phyloP scores from a whole-genome alignment of 2,113 vertebrate genomes.

The Gymnobelideus leadbeateri region DNA sequence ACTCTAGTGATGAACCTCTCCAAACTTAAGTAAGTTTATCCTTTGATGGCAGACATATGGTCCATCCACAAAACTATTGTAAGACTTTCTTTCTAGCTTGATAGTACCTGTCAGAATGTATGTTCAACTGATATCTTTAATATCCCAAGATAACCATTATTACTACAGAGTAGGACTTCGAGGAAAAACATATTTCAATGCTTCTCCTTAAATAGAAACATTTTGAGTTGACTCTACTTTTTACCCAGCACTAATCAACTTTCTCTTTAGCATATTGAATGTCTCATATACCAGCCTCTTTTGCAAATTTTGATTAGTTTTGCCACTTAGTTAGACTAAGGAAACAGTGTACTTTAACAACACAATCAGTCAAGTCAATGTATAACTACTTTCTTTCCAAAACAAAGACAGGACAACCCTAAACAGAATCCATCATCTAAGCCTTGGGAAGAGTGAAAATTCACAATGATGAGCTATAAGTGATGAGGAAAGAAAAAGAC shows the following conservation, averaged over 20 bases:
- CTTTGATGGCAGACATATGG: neutral
- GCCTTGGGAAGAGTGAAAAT: neutral
- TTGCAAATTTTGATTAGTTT: neutral
- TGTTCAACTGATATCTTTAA: neutral
- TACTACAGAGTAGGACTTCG: neutral
- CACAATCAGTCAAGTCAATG: neutral
- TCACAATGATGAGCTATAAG: neutral
- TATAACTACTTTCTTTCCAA: neutral
- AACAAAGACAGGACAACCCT: neutral
- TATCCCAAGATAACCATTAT: neutral
- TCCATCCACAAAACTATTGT: neutral
- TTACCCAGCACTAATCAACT: neutral
- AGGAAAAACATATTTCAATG: neutral
- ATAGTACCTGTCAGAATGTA: neutral
- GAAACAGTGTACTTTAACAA: neutral
- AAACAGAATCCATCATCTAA: neutral
- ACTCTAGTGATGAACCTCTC: neutral
- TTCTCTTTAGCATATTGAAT: neutral
- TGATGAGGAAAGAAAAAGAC: neutral
- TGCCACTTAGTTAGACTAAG: neutral
- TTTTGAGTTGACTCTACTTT: neutral
- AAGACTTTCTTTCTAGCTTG: neutral
- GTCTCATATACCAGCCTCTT: neutral
- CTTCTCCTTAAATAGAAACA: neutral
- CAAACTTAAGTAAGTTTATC: neutral